phyloP scores from a whole-genome alignment of 2,888 invertebrate genomes.

The Andrena marginata region DNA sequence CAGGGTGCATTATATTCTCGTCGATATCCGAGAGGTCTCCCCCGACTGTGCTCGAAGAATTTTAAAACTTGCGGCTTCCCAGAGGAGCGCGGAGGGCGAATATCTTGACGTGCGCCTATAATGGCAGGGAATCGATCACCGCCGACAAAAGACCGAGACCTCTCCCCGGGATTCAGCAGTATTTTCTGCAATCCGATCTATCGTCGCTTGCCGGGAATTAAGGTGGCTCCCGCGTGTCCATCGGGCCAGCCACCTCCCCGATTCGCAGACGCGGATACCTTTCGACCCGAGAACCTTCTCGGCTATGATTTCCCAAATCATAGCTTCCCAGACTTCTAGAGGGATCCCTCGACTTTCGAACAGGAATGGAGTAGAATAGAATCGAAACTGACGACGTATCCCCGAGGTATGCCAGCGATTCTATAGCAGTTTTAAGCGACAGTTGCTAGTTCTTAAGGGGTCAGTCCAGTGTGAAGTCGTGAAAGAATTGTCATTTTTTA shows the following conservation, averaged over 20 bases:
- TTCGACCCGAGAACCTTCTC: background rate
- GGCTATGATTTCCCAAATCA: background rate
- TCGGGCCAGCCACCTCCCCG: slow-evolving; percentile 6
- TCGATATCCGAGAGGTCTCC: slow-evolving; percentile 58
- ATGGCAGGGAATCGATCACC: slow-evolving; percentile 62
- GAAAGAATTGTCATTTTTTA: too few relatives aligned
- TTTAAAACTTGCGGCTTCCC: slow-evolving; percentile 68
- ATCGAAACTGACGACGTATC: background rate
- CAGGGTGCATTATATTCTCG: slow-evolving; percentile 64
- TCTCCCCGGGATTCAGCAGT: slow-evolving; percentile 45
- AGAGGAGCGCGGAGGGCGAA: slow-evolving; percentile 15
- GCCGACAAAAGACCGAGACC: slow-evolving; percentile 58
- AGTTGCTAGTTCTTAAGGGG: too few relatives aligned
- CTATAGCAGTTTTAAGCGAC: background rate
- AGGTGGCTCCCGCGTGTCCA: slow-evolving; percentile 27
- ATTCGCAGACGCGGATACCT: background rate
- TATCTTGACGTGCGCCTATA: slow-evolving; percentile 54
- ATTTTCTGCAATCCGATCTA: slow-evolving; percentile 67
- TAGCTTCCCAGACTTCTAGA: background rate
- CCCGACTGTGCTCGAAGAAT: slow-evolving; percentile 57
- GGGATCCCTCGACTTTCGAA: background rate
- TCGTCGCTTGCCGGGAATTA: slow-evolving; percentile 58
- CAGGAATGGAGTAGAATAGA: background rate
- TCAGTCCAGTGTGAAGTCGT: too few relatives aligned
- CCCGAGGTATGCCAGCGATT: background rate